Base-by-base conservation (phyloP, 2,797 vertebrate genomes). In the Cryptoprocta ferox region DNA sequence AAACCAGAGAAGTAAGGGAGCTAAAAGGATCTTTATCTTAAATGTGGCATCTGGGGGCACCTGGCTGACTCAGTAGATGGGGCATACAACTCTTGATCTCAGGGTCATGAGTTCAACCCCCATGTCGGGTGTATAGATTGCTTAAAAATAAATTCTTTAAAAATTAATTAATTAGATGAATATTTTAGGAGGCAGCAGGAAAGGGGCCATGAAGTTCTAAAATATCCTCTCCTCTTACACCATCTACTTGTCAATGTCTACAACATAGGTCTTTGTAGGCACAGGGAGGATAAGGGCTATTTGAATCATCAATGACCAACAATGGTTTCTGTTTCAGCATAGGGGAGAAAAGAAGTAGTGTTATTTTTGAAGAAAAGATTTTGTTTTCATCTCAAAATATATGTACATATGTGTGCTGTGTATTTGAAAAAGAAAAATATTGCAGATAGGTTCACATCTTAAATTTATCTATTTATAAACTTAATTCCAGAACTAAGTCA, bases 401-500 rank as follows among this genome's bases (percentile, higher is more conserved):
- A 26, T 13, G 16, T 35, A 32, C 65, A 21, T 16, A 30, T n/a
- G 26, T 71, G 32, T 32, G 19, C 32, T 42, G 21, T 84, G 10
- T 50, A 16, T n/a, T 61, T 6, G 12, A 68, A 85, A 70, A 88
- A 80, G 75, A 89, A 85, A 95, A 90, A 50, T 26, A 35, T 3
- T 73, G 16, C n/a, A 86, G 42, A 48, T 39, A 56, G 18, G 35
- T 70, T 61, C 92, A 85, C 2, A 3, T 89, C 75, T 86, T 63
- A 71, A 39, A 86, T 39, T 80, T 63, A 84, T 24, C 11, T 76
- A 83, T 66, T n/a, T 81, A 81, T 75, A 63, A 89, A 14, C 28
- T 73, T 88, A 84, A 35, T 39, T 88, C 35, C 28, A 91, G 35
- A 94, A 84, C 42, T 42, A 92, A 85, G 68, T 96, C 59, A 85